Base-by-base conservation (phyloP, 2,113 vertebrate species). In the Colaptes auratus region DNA sequence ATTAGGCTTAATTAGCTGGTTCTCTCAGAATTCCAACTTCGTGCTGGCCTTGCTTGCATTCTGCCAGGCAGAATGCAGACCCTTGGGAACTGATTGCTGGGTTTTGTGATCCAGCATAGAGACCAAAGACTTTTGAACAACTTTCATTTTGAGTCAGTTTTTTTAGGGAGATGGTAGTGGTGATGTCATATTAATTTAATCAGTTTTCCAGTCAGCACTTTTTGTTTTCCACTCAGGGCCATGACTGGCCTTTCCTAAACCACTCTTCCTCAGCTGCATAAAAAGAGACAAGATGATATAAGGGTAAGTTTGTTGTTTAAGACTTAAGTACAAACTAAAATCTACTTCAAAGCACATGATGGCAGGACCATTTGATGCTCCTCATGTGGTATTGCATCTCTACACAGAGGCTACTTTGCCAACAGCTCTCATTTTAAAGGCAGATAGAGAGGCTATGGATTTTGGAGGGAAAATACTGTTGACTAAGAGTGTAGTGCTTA, bases 291-390 rank as follows among this genome's bases (percentile, higher is more conserved):
- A 24, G 65, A 55, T 72, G 55, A 84, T 4, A 85, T 23, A 35
- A 86, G 60, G 36, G 33, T 13, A 64, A 90, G 30, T 59, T 88
- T 14, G 31, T 56, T 72, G 24, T 23, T 73, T 21, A 78, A 56
- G 33, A 52, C 63, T 72, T 88, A 79, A 88, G 66, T 50, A 42
- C 60, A 71, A 75, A 78, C 27, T 93, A 59, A 95, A 90, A 86
- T 28, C 55, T 46, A 61, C 36, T 86, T 17, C n/a, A 33, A 0
- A 30, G 27, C 4, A 39, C 17, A 33, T 8, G 36, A 52, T 39
- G 59, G 23, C 61, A 88, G 48, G 50, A 61, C 18, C 59, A 44
- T 44, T 33, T 64, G 52, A 58, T 83, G 61, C 11, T 71, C 44
- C 36, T 67, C 36, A 33, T 76, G 31, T 72, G 67, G n/a, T 52